phyloP scores from a whole-genome alignment of 2,888 invertebrate genomes.

The Drosophila lutescens region DNA sequence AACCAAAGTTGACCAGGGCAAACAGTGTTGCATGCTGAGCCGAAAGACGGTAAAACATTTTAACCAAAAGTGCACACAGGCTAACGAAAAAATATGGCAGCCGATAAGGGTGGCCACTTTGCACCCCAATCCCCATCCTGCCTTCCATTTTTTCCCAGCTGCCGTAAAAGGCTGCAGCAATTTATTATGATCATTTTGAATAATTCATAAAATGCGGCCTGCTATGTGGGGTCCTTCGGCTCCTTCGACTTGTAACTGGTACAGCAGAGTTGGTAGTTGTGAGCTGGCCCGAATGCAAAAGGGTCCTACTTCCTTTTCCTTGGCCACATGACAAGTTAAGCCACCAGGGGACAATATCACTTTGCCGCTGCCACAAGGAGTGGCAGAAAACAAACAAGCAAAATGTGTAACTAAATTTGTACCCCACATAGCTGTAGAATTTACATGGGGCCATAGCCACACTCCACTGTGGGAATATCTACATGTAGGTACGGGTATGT shows the following conservation, averaged over 20 bases:
- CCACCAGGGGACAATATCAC: slow-evolving; percentile 75
- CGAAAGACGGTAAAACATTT: slow-evolving; percentile 51
- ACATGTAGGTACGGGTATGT: slow-evolving; percentile 10
- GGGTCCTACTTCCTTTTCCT: slow-evolving; percentile 15
- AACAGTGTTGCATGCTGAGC: slow-evolving; percentile 58
- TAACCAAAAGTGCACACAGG: slow-evolving; percentile 45
- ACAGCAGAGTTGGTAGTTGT: slow-evolving; percentile 32
- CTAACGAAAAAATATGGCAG: slow-evolving; percentile 27
- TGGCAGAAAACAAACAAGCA: slow-evolving; percentile 23
- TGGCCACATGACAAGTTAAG: slow-evolving; percentile 68
- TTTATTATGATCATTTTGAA: slow-evolving; percentile 68
- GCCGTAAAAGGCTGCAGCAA: slow-evolving; percentile 50
- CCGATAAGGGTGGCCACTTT: slow-evolving; percentile 35
- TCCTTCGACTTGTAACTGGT: not conserved
- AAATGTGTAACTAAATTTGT: slow-evolving; percentile 46
- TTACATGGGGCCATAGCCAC: not conserved
- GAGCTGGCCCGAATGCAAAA: slow-evolving; percentile 39
- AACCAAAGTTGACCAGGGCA: slow-evolving; percentile 18
- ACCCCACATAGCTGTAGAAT: slow-evolving; percentile 14
- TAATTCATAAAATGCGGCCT: slow-evolving; percentile 53
- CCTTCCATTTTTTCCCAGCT: slow-evolving; percentile 12
- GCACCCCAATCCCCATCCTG: not conserved
- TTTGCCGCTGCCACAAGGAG: slow-evolving; percentile 50
- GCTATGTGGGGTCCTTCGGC: slow-evolving; percentile 4
- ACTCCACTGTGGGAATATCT: not conserved